Base-by-base conservation (phyloP, 2,888 invertebrate species). In the Pemphredon lugubris region DNA sequence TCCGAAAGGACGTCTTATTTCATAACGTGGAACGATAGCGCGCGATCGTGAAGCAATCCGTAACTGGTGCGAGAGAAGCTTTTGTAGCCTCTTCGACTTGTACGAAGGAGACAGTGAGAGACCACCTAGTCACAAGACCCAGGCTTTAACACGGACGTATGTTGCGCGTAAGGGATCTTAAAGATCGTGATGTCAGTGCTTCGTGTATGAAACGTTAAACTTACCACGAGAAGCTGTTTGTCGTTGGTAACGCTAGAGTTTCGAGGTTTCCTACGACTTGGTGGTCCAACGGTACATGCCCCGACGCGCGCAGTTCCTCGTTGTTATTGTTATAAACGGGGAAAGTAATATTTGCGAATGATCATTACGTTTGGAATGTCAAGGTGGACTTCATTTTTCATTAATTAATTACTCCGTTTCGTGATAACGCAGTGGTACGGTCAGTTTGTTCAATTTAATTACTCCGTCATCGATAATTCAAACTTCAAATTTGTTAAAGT, bases 101-200 rank as follows among this genome's bases (percentile, higher is more conserved):
- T 59, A 50, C 58, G 40, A 39, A 42, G 37, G 50, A 64, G 50
- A 63, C 67, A 66, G 20, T 16, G 53, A 21, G 53, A 21, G 78
- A 75, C 68, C 71, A 77, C 71, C 78, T 76, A 57, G 73, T 63
- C 61, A 45, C 60, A 20, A 44, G n/a, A 26, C 7, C 54, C 14
- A 32, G 59, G 14, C 53, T 68, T 76, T 75, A 76, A 64, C 58
- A 40, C 64, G 67, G 67, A 68, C 64, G 57, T 66, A 64, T 61
- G 61, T 51, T 69, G 60, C 59, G 47, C 47, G 44, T 67, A 68
- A 67, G 55, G 58, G 34, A 58, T 50, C 47, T 50, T 73, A 77
- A 77, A 68, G 71, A 77, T 74, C 74, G 77, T 68, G 78, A 74
- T 77, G 78, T 66, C 75, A 63, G 55, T 66, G 39, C 45, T 54